Base-by-base conservation (phyloP, 1,140 invertebrate genomes). In the Gonioctena quinquepunctata region DNA sequence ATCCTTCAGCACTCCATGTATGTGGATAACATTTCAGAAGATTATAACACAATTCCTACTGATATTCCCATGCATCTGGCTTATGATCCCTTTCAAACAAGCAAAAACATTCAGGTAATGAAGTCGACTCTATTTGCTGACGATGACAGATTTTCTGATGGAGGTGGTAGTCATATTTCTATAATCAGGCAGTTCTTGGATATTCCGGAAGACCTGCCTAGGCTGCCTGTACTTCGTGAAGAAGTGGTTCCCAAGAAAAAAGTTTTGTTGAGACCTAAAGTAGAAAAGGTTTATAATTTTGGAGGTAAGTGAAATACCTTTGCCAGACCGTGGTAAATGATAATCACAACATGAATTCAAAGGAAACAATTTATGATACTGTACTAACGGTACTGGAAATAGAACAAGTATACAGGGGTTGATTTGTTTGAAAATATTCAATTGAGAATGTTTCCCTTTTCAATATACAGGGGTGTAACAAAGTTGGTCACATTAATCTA, bases 41-140 rank as follows among this genome's bases (percentile, higher is more conserved):
- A 72, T 18, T 75, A 66, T 60, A 66, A 61, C 42, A 42, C 42
- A 2, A 69, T 70, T 3, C 67, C 70, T 5, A 22, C 42, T 22
- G 68, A 62, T 3, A 61, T 71, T 0, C 70, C 73, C 7, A 49
- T 72, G 26, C 60, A 73, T 48, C 25, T 73, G 8, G 42, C 26
- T 42, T 70, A 59, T 65, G 61, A 64, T 26, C 59, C 65, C 7
- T 75, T 71, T 25, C 22, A 48, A 2, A 65, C 70, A n/a, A 62
- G 59, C 25, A 68, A 64, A 42, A 76, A 71, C 61, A 74, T 72
- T 19, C 72, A 74, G 27, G 73, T 72, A 62, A 75, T 75, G 74
- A 75, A 75, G 64, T 69, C 63, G 3, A 68, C 74, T 2, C 28
- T 75, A 33, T 75, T 75, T 27, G 72, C 72, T 23, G 73, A 75